Conservation (phyloP, 2,113 vertebrate genomes). For the Tangachromis dhanisi region DNA sequence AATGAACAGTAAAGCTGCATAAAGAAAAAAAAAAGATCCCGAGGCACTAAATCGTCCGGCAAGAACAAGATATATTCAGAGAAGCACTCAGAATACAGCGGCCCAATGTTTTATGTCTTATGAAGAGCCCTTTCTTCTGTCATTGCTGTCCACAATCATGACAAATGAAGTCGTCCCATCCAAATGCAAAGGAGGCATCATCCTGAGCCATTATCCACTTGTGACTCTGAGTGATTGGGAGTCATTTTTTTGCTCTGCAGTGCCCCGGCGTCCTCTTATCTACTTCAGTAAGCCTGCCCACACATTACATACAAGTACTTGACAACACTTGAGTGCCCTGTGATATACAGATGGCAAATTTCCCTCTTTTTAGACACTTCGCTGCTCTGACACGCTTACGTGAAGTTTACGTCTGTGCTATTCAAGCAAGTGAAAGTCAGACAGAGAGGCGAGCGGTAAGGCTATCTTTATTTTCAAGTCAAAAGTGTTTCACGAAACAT, state of each 20-base stretch:
- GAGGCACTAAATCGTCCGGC: not conserved
- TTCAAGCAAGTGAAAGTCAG: not conserved
- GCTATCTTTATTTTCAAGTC: not conserved
- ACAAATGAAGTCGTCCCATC: not conserved
- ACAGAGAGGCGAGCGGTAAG: not conserved
- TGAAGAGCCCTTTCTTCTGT: not conserved
- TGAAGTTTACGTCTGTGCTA: not conserved
- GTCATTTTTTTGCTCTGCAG: not conserved
- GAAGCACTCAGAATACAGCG: not conserved
- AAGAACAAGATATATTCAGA: not conserved
- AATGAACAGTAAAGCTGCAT: not conserved
- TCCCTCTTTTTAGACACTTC: not conserved
- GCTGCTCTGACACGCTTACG: not conserved
- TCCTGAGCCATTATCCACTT: constrained; percentile 40
- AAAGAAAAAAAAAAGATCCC: not conserved
- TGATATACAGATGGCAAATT: constrained; percentile 8
- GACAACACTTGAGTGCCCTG: constrained; percentile 17
- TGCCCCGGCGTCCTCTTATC: constrained; percentile 10
- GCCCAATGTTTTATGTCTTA: not conserved
- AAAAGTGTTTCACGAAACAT: not conserved
- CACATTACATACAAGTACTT: constrained; percentile 13
- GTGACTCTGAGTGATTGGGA: constrained; percentile 27
- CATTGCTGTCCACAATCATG: not conserved
- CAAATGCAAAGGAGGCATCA: constrained; percentile 8
- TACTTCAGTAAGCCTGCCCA: not conserved